These are phyloP conservation scores for Platalea minor DNA, from an alignment of 2,797 vertebrate species.

Conservation along the genomic window DNA sequence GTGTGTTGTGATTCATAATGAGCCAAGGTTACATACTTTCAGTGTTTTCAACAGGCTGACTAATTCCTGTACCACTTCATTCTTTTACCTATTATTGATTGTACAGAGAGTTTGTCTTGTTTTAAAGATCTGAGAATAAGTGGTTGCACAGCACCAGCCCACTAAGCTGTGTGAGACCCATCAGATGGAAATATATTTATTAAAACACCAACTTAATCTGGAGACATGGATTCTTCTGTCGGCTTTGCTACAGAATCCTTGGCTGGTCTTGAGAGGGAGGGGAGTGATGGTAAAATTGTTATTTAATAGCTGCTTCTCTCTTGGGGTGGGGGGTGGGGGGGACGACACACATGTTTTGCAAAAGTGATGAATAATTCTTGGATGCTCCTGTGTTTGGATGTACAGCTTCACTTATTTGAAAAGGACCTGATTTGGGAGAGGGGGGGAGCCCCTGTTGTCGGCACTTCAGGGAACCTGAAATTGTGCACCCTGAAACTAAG, in stretches of 20 bases:
- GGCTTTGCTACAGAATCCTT: background rate
- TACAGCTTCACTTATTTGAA: background rate
- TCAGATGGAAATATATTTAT: background rate
- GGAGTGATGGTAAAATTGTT: background rate
- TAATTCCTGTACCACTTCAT: background rate
- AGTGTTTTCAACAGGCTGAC: background rate
- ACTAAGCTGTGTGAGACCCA: background rate
- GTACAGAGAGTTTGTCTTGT: background rate
- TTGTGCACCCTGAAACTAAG: background rate
- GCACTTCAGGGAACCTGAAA: background rate
- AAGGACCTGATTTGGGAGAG: background rate
- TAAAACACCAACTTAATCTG: background rate
- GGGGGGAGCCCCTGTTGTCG: background rate
- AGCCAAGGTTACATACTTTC: conserved; percentile 33
- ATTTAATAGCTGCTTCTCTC: background rate
- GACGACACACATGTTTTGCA: background rate
- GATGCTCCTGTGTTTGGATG: background rate
- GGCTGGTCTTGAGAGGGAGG: background rate
- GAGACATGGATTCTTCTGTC: background rate
- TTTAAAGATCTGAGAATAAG: background rate
- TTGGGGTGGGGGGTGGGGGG: no score
- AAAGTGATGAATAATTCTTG: background rate
- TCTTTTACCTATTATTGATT: background rate
- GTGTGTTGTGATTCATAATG: conserved; percentile 24
- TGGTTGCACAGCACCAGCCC: background rate